phyloP scores from a whole-genome alignment of 2,113 vertebrate species.

The Chaenocephalus aceratus region DNA sequence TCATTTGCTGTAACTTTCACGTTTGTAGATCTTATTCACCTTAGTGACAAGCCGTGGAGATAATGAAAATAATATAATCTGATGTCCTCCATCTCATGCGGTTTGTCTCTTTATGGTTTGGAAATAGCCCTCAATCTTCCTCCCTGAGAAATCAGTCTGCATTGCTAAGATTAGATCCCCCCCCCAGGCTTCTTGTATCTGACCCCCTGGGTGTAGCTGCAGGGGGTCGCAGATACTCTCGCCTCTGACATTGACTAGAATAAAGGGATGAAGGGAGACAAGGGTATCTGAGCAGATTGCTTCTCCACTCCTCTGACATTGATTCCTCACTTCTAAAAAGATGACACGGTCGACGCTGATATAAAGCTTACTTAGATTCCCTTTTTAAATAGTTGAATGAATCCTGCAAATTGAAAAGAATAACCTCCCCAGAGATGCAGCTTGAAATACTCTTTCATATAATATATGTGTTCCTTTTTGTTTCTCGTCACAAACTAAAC shows the following conservation, averaged over 20 bases:
- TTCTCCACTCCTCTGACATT: constrained; percentile 35
- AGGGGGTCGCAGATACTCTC: constrained; percentile 42
- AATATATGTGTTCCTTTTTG: not conserved
- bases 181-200: constrained; percentile 41
- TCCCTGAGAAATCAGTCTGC: constrained; percentile 49
- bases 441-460: constrained; percentile 29
- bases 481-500: constrained; percentile 38
- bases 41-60: not conserved
- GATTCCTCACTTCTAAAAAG: constrained; percentile 17
- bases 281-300: constrained; percentile 20
- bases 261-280: constrained; percentile 7
- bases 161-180: constrained; percentile 61
- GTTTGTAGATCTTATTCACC: not conserved
- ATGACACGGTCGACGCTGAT: not conserved
- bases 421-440: not conserved
- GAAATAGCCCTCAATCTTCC: constrained; percentile 25
- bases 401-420: not conserved
- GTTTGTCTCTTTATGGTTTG: constrained; percentile 21
- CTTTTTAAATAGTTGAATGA: constrained; percentile 9
- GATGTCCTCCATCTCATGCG: constrained; percentile 5
- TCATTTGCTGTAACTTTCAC: too few species aligned
- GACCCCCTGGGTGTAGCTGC: constrained; percentile 57
- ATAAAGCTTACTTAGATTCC: constrained; percentile 4
- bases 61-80: not conserved
- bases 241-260: constrained; percentile 37